These are phyloP conservation scores for Aselliscus stoliczkanus DNA, from an alignment of 2,797 vertebrate genomes.

Conservation along the genomic window DNA sequence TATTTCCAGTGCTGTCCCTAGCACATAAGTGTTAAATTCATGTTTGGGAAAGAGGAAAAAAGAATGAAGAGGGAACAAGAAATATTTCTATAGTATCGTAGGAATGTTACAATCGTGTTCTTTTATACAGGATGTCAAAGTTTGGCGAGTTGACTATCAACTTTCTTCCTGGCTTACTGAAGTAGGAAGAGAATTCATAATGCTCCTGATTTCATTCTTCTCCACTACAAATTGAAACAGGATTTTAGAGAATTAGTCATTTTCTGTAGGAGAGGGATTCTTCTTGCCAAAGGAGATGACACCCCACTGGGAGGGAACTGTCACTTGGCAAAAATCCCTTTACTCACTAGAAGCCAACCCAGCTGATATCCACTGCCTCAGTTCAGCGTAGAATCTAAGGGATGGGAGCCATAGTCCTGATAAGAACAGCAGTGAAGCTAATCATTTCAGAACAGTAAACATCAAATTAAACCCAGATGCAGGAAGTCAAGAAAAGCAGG, in stretches of 20 bases:
- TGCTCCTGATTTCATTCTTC: neutral
- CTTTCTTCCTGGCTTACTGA: neutral
- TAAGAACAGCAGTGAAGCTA: neutral
- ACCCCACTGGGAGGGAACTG: slow-evolving; percentile 16
- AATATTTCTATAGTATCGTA: neutral
- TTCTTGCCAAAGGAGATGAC: neutral
- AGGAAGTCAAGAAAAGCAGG: neutral
- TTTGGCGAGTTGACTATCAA: neutral
- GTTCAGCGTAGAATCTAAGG: neutral
- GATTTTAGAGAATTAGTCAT: slow-evolving; percentile 52
- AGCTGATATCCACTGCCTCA: neutral
- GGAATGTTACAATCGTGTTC: neutral
- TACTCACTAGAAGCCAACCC: neutral
- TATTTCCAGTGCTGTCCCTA: neutral
- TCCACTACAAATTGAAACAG: neutral
- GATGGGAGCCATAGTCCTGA: neutral
- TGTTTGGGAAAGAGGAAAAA: neutral
- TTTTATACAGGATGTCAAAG: slow-evolving; percentile 29
- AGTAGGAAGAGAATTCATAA: slow-evolving; percentile 1
- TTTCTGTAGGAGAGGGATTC: slow-evolving; percentile 6
- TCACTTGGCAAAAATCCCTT: neutral
- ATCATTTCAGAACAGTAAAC: neutral
- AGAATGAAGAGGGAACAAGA: neutral
- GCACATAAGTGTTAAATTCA: neutral
- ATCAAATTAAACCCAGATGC: neutral